Conservation (phyloP, 2,113 vertebrate species). For the Prinia subflava region DNA sequence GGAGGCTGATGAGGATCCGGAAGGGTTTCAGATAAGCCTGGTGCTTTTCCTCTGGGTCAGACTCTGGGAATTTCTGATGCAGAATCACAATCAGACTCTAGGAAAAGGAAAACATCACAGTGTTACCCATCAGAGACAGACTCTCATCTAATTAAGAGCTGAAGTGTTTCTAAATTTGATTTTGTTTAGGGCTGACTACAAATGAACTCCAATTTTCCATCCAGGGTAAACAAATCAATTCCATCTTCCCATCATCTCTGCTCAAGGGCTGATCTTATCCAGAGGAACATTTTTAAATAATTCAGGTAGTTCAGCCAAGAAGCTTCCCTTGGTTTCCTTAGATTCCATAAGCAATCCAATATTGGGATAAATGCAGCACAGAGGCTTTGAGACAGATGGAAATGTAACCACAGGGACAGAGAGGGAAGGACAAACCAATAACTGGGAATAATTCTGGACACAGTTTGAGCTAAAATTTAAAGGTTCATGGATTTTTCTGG, state of each 20-base stretch:
- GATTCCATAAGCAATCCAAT: background rate
- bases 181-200: background rate
- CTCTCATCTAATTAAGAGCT: background rate
- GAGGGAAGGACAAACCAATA: background rate
- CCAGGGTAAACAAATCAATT: background rate
- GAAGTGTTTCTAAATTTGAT: background rate
- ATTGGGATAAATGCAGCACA: background rate
- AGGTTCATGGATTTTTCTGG: background rate
- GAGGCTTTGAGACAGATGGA: background rate
- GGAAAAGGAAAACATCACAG: background rate
- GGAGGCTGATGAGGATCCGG: slow-evolving; percentile 88
- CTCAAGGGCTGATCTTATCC: background rate
- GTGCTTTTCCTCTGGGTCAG: slow-evolving; percentile 76
- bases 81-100: slow-evolving; percentile 88
- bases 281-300: background rate
- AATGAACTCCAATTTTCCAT: background rate
- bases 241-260: background rate
- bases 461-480: background rate
- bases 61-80: slow-evolving; percentile 79
- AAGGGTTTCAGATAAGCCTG: slow-evolving; percentile 88
- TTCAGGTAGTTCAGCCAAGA: background rate
- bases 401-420: background rate
- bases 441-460: background rate
- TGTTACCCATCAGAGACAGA: background rate
- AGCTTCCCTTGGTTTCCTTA: background rate